Percentiles rank a stretch among this genome's conserved stretches.
phyloP scores from a whole-genome alignment of 1,140 invertebrate species.

The Leptonema lineaticorne region DNA sequence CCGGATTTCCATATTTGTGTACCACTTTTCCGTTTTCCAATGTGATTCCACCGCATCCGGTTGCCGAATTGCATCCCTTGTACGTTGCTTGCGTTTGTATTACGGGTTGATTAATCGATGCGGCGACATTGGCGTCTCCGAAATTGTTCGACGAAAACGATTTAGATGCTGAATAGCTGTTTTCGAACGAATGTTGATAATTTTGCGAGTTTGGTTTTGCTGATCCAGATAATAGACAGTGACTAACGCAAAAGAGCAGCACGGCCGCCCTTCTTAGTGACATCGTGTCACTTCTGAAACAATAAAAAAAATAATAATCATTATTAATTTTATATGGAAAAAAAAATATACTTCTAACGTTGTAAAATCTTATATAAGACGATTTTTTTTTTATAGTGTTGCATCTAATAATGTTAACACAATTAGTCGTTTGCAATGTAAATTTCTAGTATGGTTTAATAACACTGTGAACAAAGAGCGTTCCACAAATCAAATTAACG shows the following conservation, averaged over 20 bases:
- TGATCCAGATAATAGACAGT: background rate
- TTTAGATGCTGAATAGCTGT: background rate
- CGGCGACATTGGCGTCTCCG: background rate
- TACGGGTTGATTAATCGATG: slow-evolving; percentile 38
- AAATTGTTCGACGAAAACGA: slow-evolving; percentile 21
- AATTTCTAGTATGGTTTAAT: too few species aligned
- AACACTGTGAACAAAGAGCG: background rate
- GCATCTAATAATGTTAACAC: background rate
- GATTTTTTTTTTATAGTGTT: slow-evolving; percentile 3
- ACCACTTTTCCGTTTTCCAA: slow-evolving; percentile 52
- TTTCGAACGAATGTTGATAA: background rate
- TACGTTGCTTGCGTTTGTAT: slow-evolving; percentile 52
- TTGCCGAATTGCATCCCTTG: slow-evolving; percentile 50
- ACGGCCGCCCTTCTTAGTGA: slow-evolving; percentile 10
- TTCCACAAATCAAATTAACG: background rate
- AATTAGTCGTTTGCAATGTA: background rate
- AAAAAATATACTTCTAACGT: background rate
- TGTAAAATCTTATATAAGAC: background rate
- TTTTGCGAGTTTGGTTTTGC: background rate
- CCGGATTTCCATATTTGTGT: slow-evolving; percentile 49
- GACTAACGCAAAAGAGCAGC: slow-evolving; percentile 15
- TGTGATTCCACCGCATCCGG: slow-evolving; percentile 54
- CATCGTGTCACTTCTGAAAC: slow-evolving; percentile 24
- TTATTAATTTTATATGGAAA: background rate
- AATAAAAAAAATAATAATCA: slow-evolving; percentile 5